Conservation (phyloP, 2,797 vertebrate genomes). For the Clarias fuscus region DNA sequence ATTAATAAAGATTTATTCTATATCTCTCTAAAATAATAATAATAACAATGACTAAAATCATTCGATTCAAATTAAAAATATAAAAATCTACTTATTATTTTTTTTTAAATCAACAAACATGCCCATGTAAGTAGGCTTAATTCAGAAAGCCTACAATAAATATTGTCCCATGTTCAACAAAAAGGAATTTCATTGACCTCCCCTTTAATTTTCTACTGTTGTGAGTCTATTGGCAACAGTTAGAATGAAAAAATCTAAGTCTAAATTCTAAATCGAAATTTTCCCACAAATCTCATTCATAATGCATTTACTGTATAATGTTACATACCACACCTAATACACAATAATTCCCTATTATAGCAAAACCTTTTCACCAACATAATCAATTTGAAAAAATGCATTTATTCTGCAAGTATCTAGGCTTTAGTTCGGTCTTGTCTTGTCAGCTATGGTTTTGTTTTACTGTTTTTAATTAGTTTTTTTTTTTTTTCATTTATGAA, state of each 20-base stretch:
- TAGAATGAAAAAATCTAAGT: neutral
- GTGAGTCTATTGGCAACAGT: neutral
- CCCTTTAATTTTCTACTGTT: neutral
- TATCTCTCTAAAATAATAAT: too few relatives aligned
- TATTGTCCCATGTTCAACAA: neutral
- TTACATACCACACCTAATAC: neutral
- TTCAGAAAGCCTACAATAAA: neutral
- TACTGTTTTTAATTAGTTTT: neutral
- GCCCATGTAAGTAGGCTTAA: slow-evolving; percentile 9
- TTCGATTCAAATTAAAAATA: too few relatives aligned
- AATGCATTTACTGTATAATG: neutral
- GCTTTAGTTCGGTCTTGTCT: neutral
- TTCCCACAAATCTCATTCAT: neutral
- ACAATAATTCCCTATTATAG: neutral
- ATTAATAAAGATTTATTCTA: too few relatives aligned
- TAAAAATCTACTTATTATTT: too few relatives aligned
- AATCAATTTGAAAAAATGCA: neutral
- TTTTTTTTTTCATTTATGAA: neutral
- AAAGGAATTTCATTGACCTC: neutral
- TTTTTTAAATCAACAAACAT: neutral
- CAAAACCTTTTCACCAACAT: neutral
- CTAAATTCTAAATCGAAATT: too few relatives aligned
- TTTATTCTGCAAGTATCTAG: neutral
- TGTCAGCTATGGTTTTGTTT: neutral
- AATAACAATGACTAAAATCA: too few relatives aligned